These are phyloP conservation scores for Mormyrus proboscirostris DNA, from an alignment of 2,797 vertebrate genomes.

Conservation along the genomic window DNA sequence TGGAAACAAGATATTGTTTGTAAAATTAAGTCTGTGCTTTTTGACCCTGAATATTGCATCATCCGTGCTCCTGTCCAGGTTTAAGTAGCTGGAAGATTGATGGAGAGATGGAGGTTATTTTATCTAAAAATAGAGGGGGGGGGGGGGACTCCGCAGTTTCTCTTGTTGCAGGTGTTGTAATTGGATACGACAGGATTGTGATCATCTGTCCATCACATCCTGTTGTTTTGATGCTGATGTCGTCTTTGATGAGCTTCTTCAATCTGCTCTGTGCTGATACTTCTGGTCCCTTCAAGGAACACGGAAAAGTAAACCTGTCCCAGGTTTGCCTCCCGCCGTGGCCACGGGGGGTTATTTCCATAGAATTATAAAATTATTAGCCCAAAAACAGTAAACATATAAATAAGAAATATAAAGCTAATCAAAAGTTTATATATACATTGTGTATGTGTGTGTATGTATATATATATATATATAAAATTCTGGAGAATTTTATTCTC, in stretches of 20 bases:
- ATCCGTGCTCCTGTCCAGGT: not conserved
- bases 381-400: not conserved
- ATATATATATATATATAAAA: not conserved
- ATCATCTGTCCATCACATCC: conserved; percentile 2
- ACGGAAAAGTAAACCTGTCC: not conserved
- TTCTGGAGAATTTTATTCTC: too few relatives aligned
- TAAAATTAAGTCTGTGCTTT: not conserved
- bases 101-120: not conserved
- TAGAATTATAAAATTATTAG: not conserved
- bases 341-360: not conserved
- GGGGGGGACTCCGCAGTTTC: not conserved
- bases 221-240: not conserved
- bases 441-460: not conserved
- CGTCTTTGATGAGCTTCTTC: not conserved
- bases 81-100: not conserved
- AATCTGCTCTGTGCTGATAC: not conserved
- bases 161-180: not conserved
- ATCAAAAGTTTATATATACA: not conserved
- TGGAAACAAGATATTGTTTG: not conserved
- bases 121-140: not conserved
- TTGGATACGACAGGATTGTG: conserved; percentile 9
- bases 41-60: not conserved
- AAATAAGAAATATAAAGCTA: not conserved
- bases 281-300: not conserved
- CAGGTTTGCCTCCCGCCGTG: not conserved